Evolutionary conservation across 2,888 invertebrate species (phyloP), one percentile per base, ranked within the genome.

Genomic region (Lasioglossum figueresi): DNA sequence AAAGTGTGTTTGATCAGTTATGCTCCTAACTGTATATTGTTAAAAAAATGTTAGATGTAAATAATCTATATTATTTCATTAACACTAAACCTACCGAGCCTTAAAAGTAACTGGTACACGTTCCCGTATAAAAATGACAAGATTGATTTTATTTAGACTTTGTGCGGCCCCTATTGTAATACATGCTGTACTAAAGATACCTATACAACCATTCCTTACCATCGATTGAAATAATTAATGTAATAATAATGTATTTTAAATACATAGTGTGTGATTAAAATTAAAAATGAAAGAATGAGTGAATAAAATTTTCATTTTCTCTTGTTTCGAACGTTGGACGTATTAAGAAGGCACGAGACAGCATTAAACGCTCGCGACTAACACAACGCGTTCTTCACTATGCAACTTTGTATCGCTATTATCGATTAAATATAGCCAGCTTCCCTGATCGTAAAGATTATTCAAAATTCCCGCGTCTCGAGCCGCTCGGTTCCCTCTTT

Each of bases 381-480:
- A 23, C 23, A 12, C 34, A 23, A 34, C 34, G 31, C 23, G 23
- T 56, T 56, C n/a, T 23, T n/a, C 23, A 1, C 8, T 23, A 1
- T 68, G 68, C 68, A 70, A 70, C 68, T 70, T 70, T 70, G 40
- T 56, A 40, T 71, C 63, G 40, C 73, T 74, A 48, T 76, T 84
- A 80, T 70, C 85, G 85, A 85, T 74, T 34, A 66, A 74, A 16
- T 70, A 74, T 75, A 40, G n/a, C 27, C 70, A 34, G 84, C 84
- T 84, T 84, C 79, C 84, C 40, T 75, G 84, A 84, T 84, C 70
- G 59, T n/a, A 45, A 74, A 79, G 84, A 84, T 84, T 79, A 84
- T 70, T 71, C 79, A 78, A 84, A 84, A 84, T 84, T 84, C 84
- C 84, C 84, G 52, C 66, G 71, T 66, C 76, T 43, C 43, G 16